phyloP scores from a whole-genome alignment of 2,113 vertebrate species.

The Tyto alba region DNA sequence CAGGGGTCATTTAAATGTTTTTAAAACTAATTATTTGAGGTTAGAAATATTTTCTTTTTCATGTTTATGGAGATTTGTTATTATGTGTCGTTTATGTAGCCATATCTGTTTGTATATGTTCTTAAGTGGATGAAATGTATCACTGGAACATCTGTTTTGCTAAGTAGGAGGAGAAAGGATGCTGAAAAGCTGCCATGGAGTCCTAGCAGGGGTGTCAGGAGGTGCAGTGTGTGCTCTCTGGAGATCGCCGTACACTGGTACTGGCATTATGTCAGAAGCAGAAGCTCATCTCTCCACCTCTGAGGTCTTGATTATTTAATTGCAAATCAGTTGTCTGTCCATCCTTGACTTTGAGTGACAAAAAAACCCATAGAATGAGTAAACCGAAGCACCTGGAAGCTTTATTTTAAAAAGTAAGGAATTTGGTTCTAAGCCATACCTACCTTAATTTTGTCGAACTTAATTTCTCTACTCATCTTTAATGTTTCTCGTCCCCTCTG shows the following conservation, averaged over 20 bases:
- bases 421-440: not conserved
- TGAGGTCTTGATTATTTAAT: not conserved
- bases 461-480: not conserved
- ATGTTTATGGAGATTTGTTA: not conserved
- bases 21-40: not conserved
- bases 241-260: not conserved
- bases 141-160: not conserved
- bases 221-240: accelerated
- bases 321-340: not conserved
- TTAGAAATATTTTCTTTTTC: not conserved
- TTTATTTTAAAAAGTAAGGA: not conserved
- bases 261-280: not conserved
- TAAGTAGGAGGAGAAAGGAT: not conserved
- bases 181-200: not conserved
- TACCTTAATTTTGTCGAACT: not conserved
- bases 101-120: not conserved
- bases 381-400: not conserved
- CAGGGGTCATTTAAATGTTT: not conserved
- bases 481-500: not conserved
- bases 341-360: not conserved
- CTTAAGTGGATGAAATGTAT: not conserved
- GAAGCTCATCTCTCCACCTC: not conserved
- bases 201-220: not conserved
- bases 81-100: not conserved
- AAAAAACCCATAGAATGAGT: not conserved